These are phyloP conservation scores for Cepaea nemoralis DNA, from an alignment of 1,140 invertebrate genomes.

Conservation along the genomic window DNA sequence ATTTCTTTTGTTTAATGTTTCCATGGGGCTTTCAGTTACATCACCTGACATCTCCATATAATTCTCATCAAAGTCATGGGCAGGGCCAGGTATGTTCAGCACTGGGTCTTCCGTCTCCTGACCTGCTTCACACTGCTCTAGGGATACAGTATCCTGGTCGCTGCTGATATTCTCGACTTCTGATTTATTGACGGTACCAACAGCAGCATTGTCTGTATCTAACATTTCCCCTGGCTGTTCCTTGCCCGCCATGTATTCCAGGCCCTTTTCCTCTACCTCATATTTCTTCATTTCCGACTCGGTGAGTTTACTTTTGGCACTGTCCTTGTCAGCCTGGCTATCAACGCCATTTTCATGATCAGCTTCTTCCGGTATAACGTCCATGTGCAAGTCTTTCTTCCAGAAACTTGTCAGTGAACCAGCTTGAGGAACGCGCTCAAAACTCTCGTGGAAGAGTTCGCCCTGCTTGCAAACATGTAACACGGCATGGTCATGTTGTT, in stretches of 20 bases:
- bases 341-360: not conserved
- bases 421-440: not conserved
- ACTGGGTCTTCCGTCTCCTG: not conserved
- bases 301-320: not conserved
- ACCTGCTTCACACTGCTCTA: not conserved
- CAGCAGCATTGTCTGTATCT: not conserved
- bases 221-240: too few relatives aligned
- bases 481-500: too few relatives aligned
- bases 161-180: not conserved
- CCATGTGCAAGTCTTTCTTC: slow-evolving; percentile 9
- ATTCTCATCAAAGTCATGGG: not conserved
- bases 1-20: not conserved
- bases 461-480: not conserved
- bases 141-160: not conserved
- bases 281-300: not conserved
- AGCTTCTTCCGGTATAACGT: not conserved
- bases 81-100: not conserved
- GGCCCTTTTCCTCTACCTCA: not conserved
- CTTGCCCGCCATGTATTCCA: too few relatives aligned
- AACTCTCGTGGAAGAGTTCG: not conserved
- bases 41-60: not conserved
- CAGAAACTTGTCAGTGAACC: not conserved
- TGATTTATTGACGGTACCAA: not conserved
- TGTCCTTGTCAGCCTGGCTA: not conserved
- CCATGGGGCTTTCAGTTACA: not conserved